Base-by-base conservation (phyloP, 2,888 invertebrate species). In the Sphecodes monilicornis region DNA sequence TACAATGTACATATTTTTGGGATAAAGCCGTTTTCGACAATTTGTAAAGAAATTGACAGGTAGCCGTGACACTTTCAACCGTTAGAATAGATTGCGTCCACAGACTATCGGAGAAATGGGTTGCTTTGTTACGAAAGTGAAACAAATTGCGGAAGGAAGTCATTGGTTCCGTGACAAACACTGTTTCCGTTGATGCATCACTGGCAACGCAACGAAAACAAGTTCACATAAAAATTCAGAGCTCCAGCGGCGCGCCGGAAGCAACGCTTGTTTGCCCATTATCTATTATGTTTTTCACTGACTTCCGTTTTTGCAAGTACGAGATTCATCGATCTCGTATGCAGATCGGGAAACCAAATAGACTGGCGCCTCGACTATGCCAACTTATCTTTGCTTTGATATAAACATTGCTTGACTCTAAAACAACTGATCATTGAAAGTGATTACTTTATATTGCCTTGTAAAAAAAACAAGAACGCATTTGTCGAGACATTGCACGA, bases 281-380 rank as follows among this genome's bases (percentile, higher is more conserved):
- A 92, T 92, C 92, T 91, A 91, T 91, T 92, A 91, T 85, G 90
- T 89, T 89, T 90, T 90, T 85, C 83, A 84, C 66, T 39, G 69
- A 76, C 86, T 86, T 88, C 86, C 83, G 82, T 77, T 64, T 74
- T 76, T 11, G 68, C 54, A 70, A 64, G 39, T 82, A 82, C 86
- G 75, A 80, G 74, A 60, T 60, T 26, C 2, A 29, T 60, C 60
- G 60, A 29, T 29, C 16, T 13, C 8, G 60, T 16, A 4, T 0
- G 8, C 64, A 64, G 3, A 32, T 64, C 3, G 64, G 29, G 3
- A 64, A 32, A 64, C 18, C 4, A 64, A 64, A 18, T 18, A 29
- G 16, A 64, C 13, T 8, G 32, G 18, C 29, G 32, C 32, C 8
- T 32, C 18, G 6, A 18, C 64, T 18, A 13, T 18, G 64, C 6